A percentile compares a stretch with the other conserved stretches of the same genome.
Conservation (phyloP, 2,888 invertebrate species). For the Eupithecia subumbrata region DNA sequence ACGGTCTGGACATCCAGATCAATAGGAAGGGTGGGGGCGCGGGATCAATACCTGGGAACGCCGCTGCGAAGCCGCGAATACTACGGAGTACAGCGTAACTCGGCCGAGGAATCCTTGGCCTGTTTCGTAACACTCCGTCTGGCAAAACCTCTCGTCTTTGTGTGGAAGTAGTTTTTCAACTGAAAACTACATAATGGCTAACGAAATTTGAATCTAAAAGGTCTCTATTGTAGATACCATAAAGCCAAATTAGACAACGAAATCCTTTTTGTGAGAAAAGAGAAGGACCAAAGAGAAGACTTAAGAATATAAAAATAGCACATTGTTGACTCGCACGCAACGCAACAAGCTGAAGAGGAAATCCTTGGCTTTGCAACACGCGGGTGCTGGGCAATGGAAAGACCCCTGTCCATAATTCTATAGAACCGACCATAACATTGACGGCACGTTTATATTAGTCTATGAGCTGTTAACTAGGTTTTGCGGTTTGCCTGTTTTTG, state of each 20-base stretch:
- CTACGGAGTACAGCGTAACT: constrained; percentile 35
- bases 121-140: constrained; percentile 46
- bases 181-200: neutral
- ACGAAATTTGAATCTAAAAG: neutral
- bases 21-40: constrained; percentile 50
- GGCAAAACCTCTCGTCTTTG: constrained; percentile 9
- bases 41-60: constrained; percentile 64
- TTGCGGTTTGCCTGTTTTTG: constrained; percentile 75
- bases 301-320: neutral
- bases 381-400: neutral
- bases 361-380: neutral
- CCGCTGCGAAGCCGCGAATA: constrained; percentile 1
- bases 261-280: neutral
- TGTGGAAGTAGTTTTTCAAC: neutral
- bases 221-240: neutral
- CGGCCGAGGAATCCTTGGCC: constrained; percentile 72
- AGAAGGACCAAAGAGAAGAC: neutral
- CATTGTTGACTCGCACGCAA: too few relatives aligned
- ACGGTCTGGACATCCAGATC: constrained; percentile 43
- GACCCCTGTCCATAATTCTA: neutral
- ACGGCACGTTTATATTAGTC: constrained; percentile 19
- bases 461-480: constrained; percentile 14
- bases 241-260: neutral
- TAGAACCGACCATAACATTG: constrained; percentile 13
- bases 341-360: neutral